Evolutionary conservation across 2,797 vertebrate genomes (phyloP), one percentile per base, ranked within the genome.

Genomic region (Kryptolebias ocellatus): DNA sequence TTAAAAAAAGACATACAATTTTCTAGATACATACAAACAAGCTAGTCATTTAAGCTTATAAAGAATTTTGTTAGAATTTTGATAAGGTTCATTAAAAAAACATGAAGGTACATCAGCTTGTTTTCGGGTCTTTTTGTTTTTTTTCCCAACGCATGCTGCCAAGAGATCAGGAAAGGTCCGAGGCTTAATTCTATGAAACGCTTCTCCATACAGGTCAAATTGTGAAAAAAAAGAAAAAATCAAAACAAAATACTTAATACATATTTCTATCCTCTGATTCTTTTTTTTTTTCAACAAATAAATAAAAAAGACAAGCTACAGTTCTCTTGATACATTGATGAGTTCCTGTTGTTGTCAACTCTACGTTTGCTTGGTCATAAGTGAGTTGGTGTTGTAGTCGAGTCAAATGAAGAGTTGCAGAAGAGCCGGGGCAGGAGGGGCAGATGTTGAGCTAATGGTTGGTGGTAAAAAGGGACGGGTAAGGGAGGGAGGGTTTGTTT

Each of bases 221-320:
- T 4, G 63, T 51, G 54, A 59, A 29, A 59, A 81, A 68, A 9
- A 60, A 37, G 71, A 46, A 76, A 78, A 83, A 68, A 34, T 76
- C n/a, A 77, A 85, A 76, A 53, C 51, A 77, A 77, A 86, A 81
- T 70, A 79, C 60, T 74, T 80, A 78, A 47, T 81, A 79, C 76
- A 54, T 59, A 10, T 50, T 6, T 34, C 67, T 68, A 69, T 88
- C 83, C 66, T 70, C 64, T 81, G 34, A 46, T 45, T 78, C 20
- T 24, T 24, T 24, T 24, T n/a, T 84, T 78, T 76, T 83, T 65
- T 87, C 17, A 83, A 72, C 83, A 91, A 94, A 93, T 92, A 93
- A 94, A 92, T 92, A 83, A 92, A 37, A 90, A 87, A 88, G 87
- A 75, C 67, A 28, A 83, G 81, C 82, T 85, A 88, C 74, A 88